A percentile compares a stretch with the other conserved stretches of the same genome.
These are phyloP conservation scores for Conus ventricosus DNA, from an alignment of 1,140 invertebrate species.

Conservation along the genomic window DNA sequence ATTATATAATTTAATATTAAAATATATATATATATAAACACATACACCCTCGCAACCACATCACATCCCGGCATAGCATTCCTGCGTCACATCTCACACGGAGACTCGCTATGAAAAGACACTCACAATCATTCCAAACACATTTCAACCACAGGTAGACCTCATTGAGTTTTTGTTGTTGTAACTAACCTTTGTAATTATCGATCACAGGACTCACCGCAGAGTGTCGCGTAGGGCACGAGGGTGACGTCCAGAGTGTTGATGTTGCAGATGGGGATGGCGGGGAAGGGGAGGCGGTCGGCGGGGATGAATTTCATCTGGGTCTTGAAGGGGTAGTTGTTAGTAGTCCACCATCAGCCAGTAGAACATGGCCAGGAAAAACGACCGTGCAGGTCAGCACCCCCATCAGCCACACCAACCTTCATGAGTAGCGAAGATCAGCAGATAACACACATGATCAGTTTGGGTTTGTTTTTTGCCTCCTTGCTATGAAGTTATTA, in stretches of 20 bases:
- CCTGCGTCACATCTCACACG: too few species aligned
- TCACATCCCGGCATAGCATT: too few species aligned
- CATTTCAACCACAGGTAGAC: too few species aligned
- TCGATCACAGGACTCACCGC: not conserved
- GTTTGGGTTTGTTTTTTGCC: not conserved
- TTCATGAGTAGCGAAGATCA: not conserved
- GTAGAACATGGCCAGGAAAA: conserved; percentile 4
- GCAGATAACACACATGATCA: not conserved
- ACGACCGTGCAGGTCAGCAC: not conserved
- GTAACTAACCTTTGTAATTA: not conserved
- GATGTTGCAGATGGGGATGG: conserved; percentile 11
- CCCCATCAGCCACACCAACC: not conserved
- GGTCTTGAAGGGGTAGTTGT: not conserved
- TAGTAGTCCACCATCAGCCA: not conserved
- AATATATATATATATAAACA: too few species aligned
- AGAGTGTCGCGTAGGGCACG: not conserved
- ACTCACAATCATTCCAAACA: too few species aligned
- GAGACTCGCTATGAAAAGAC: too few species aligned
- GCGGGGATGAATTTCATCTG: not conserved
- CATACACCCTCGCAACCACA: too few species aligned
- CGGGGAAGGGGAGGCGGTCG: not conserved
- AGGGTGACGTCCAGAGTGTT: not conserved
- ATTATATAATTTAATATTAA: too few species aligned
- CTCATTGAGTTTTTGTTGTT: too few species aligned
- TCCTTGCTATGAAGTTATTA: too few species aligned